Conservation (phyloP, 2,113 vertebrate genomes). For the Sylvicapra grimmia region DNA sequence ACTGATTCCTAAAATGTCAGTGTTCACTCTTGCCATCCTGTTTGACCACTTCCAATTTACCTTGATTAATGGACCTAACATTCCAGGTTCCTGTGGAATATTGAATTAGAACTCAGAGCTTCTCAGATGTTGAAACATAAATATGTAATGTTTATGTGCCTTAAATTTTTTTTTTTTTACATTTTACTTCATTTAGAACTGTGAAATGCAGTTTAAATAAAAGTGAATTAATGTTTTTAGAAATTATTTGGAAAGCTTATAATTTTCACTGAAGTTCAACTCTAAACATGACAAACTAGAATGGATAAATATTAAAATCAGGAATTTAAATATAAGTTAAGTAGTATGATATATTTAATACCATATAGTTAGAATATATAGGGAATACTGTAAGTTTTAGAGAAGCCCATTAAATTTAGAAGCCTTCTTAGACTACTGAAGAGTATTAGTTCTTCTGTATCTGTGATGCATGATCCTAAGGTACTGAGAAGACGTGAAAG, state of each 20-base stretch:
- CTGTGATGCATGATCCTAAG: background rate
- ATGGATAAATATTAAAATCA: background rate
- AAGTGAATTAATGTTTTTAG: background rate
- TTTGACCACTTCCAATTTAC: background rate
- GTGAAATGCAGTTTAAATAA: background rate
- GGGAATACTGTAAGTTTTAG: background rate
- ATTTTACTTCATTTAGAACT: background rate
- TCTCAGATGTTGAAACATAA: background rate
- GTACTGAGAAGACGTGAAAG: background rate
- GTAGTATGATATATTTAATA: background rate
- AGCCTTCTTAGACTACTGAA: background rate
- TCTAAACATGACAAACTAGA: background rate
- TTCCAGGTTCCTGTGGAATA: background rate
- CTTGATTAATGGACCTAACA: background rate
- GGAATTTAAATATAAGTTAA: background rate
- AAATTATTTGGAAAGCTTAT: background rate
- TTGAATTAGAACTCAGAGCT: background rate
- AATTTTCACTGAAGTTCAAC: conserved; percentile 8
- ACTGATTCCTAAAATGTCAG: background rate
- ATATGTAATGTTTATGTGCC: background rate
- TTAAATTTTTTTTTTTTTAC: background rate
- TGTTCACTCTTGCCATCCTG: background rate
- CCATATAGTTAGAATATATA: background rate
- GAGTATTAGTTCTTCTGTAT: background rate
- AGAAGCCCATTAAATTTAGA: background rate